phyloP scores from a whole-genome alignment of 2,113 vertebrate genomes.

The Steatornis caripensis region DNA sequence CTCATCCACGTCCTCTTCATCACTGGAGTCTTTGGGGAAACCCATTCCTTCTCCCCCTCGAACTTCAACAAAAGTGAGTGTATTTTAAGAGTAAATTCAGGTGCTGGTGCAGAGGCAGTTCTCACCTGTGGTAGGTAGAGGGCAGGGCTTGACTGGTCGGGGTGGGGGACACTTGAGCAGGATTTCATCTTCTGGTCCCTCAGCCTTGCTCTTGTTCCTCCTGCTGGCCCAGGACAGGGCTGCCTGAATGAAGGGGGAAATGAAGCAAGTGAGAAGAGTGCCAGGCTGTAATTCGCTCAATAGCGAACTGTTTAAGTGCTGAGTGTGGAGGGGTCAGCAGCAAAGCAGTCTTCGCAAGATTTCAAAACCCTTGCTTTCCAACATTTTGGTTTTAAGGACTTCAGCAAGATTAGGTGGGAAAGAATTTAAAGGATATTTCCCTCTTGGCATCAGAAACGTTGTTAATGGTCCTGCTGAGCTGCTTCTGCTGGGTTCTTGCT shows the following conservation, averaged over 20 bases:
- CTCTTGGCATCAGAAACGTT: neutral
- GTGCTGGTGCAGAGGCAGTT: neutral
- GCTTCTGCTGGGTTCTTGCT: neutral
- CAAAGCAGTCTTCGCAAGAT: neutral
- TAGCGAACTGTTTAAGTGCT: neutral
- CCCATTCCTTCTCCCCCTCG: neutral
- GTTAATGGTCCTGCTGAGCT: neutral
- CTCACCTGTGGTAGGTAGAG: slow-evolving; percentile 11
- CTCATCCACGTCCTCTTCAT: neutral
- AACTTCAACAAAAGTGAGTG: neutral
- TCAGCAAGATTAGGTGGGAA: neutral
- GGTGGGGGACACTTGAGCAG: neutral
- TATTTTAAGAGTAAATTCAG: neutral
- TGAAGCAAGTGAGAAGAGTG: neutral
- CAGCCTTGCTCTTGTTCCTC: neutral
- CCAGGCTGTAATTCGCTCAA: neutral
- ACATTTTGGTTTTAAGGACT: neutral
- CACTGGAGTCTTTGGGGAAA: neutral
- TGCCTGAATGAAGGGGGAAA: neutral
- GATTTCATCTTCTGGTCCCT: neutral
- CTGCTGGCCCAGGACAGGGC: neutral
- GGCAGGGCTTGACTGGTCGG: neutral
- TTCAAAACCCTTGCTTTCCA: neutral
- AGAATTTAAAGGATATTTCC: neutral
- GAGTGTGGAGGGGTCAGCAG: neutral